Evolutionary conservation across 2,888 invertebrate genomes (phyloP).

Genomic region (Lasioglossum marginatum): DNA sequence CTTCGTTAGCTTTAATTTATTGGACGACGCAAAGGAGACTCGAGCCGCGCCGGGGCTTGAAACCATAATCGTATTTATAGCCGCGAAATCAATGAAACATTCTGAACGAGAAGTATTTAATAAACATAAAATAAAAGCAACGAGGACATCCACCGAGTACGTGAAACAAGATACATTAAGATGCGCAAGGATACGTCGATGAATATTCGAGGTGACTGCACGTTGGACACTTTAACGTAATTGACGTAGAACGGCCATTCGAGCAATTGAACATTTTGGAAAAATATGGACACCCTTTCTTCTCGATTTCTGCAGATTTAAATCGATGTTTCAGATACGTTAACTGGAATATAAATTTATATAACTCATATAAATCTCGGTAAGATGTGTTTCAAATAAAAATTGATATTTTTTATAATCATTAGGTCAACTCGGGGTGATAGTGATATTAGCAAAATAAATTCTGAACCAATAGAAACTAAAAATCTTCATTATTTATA

Average conservation of each 20-base stretch:
- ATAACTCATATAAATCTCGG: background rate
- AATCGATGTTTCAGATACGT: background rate
- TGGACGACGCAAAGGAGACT: background rate
- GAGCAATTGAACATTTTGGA: background rate
- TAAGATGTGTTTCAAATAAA: background rate
- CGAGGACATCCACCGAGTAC: background rate
- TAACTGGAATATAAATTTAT: background rate
- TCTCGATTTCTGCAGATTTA: background rate
- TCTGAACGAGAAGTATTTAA: background rate
- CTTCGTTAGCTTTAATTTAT: conserved; percentile 25
- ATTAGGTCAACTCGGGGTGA: too few species aligned
- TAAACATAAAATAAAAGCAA: conserved; percentile 2
- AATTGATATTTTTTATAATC: background rate
- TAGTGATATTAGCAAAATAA: too few species aligned
- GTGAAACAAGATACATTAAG: background rate
- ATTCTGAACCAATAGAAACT: background rate
- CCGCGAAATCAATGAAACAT: conserved; percentile 16
- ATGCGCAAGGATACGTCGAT: background rate
- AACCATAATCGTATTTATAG: background rate
- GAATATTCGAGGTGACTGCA: background rate
- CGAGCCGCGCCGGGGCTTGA: background rate
- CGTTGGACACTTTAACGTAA: background rate
- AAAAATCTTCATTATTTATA: too few species aligned
- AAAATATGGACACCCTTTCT: background rate
- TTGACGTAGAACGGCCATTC: background rate